Conservation (phyloP, 2,797 vertebrate species). For the Oryzias dopingdopingensis region DNA sequence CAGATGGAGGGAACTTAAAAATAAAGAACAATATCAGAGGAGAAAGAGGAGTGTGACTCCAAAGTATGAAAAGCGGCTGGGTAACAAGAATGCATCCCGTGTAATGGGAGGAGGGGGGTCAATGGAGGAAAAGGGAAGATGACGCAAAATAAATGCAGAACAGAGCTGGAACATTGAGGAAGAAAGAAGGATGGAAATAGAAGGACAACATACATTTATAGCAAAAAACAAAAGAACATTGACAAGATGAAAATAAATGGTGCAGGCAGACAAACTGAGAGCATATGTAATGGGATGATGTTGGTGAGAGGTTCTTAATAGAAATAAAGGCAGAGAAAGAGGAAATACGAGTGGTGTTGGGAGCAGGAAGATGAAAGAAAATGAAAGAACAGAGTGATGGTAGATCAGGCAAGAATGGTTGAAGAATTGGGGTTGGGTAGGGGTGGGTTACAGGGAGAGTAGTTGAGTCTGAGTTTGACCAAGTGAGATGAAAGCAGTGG, state of each 20-base stretch:
- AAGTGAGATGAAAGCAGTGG: slow-evolving; percentile 41
- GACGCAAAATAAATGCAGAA: background rate
- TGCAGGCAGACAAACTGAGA: no score
- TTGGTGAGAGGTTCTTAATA: no score
- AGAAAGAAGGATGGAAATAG: no score
- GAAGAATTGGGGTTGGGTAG: slow-evolving; percentile 1
- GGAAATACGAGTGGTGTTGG: background rate
- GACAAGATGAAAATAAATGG: background rate
- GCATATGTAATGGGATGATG: no score
- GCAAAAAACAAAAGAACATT: background rate
- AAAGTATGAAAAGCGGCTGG: no score
- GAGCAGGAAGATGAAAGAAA: slow-evolving; percentile 31
- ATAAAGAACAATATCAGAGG: background rate
- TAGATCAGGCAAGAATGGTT: slow-evolving; percentile 13
- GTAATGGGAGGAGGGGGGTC: no score
- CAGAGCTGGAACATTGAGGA: no score
- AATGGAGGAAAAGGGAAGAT: no score
- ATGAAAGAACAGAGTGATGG: slow-evolving; percentile 22
- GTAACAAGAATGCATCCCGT: no score
- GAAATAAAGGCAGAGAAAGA: background rate
- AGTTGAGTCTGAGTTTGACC: slow-evolving; percentile 41
- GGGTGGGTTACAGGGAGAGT: slow-evolving; percentile 11
- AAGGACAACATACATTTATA: background rate
- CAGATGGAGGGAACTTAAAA: no score
- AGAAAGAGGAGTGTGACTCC: no score